Evolutionary conservation across 1,140 invertebrate genomes (phyloP).

Genomic region (Drosophila subpulchrella): DNA sequence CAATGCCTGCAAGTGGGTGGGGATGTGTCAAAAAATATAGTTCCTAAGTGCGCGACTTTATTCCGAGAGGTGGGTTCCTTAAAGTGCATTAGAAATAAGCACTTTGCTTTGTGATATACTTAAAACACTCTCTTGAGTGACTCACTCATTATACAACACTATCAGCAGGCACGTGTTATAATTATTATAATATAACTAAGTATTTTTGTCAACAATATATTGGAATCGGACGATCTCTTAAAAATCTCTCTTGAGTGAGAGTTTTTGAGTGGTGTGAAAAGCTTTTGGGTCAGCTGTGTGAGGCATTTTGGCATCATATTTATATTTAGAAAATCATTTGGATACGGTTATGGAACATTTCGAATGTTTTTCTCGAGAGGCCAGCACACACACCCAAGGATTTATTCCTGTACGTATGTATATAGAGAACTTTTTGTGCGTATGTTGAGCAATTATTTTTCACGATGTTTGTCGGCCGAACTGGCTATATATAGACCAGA

Average conservation of each 20-base stretch:
- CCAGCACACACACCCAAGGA: conserved; percentile 22
- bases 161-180: conserved; percentile 45
- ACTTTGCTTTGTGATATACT: background rate
- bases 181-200: conserved; percentile 7
- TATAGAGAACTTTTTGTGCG: conserved; percentile 33
- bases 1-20: conserved; percentile 33
- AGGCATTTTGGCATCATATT: conserved; percentile 72
- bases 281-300: conserved; percentile 42
- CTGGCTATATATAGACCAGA: conserved; percentile 64
- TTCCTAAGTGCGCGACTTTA: conserved; percentile 41
- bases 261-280: conserved; percentile 6
- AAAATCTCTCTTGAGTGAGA: conserved; percentile 49
- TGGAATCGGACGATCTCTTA: conserved; percentile 8
- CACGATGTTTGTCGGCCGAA: conserved; percentile 65
- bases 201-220: conserved; percentile 23
- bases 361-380: conserved; percentile 41
- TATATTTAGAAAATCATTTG: conserved; percentile 79
- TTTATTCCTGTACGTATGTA: conserved; percentile 24
- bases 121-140: conserved; percentile 15
- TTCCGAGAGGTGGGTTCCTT: conserved; percentile 2
- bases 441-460: conserved; percentile 77
- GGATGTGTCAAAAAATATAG: conserved; percentile 2
- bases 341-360: conserved; percentile 78
- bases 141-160: conserved; percentile 32
- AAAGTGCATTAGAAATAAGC: conserved; percentile 9